Conservation (phyloP, 37 sponge, comb jelly and placozoan species). For the Aplysina aerophoba region DNA sequence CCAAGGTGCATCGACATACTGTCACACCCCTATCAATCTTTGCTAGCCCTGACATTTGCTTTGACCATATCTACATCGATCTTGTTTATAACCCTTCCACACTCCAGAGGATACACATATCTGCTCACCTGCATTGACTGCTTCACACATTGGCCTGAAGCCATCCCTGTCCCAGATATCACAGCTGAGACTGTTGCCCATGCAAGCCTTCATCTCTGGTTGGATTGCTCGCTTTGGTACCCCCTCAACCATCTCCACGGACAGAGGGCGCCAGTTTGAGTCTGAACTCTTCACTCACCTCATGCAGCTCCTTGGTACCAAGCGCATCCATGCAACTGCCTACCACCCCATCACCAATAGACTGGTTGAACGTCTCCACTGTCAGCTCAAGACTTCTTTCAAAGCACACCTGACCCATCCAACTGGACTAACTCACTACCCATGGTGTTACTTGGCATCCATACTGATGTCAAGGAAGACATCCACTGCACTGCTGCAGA, state of each 20-base stretch:
- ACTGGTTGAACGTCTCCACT: conserved; percentile 62
- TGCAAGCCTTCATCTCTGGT: conserved; percentile 25
- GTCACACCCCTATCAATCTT: conserved; percentile 37
- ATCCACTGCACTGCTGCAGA: conserved; percentile 62
- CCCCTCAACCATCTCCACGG: conserved; percentile 36
- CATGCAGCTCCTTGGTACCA: conserved; percentile 49
- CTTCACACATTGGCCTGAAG: conserved; percentile 53
- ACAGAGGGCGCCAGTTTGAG: conserved; percentile 44
- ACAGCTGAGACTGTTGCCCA: conserved; percentile 41
- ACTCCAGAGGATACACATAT: conserved; percentile 46
- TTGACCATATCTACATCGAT: conserved; percentile 50
- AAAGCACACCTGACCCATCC: conserved; percentile 48
- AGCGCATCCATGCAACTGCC: conserved; percentile 49
- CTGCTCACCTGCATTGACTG: conserved; percentile 56
- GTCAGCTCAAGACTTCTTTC: conserved; percentile 64
- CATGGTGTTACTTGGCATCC: conserved; percentile 61
- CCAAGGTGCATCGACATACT: conserved; percentile 59
- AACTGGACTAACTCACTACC: conserved; percentile 68
- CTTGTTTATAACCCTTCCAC: conserved; percentile 57
- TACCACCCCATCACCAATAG: conserved; percentile 68
- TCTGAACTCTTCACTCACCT: conserved; percentile 38
- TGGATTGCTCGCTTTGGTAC: conserved; percentile 50
- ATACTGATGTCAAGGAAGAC: conserved; percentile 66
- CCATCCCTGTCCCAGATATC: conserved; percentile 39
- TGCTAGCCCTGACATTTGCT: conserved; percentile 39